Evolutionary conservation across 2,888 invertebrate genomes (phyloP).

Genomic region (Resseliella maxima): DNA sequence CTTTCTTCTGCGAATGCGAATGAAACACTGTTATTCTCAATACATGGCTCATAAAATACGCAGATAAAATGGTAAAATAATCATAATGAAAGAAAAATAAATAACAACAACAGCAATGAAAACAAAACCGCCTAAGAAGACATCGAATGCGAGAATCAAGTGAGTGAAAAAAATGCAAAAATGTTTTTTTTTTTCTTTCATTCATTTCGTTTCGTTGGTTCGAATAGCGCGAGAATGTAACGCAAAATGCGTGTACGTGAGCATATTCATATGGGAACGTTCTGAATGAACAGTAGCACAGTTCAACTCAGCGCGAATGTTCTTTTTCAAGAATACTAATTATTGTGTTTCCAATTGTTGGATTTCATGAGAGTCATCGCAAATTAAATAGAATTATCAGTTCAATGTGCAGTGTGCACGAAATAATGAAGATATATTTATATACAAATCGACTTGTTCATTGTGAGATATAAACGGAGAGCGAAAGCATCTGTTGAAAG

Average conservation of each 20-base stretch:
- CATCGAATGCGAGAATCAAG: neutral
- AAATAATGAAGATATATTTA: conserved; percentile 16
- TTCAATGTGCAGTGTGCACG: neutral
- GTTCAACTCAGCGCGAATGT: neutral
- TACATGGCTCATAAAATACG: conserved; percentile 35
- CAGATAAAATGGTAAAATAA: conserved; percentile 48
- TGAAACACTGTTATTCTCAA: conserved; percentile 20
- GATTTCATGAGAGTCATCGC: conserved; percentile 49
- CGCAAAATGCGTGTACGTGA: conserved; percentile 25
- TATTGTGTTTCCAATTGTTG: conserved; percentile 47
- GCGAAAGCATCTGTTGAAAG: neutral
- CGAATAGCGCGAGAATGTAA: neutral
- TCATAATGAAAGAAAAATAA: conserved; percentile 38
- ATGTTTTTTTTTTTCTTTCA: neutral
- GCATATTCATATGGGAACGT: conserved; percentile 29
- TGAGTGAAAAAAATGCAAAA: neutral
- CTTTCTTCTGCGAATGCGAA: too few species aligned
- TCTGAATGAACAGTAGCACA: conserved; percentile 45
- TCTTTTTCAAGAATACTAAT: conserved; percentile 5
- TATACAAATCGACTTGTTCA: neutral
- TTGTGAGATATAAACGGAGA: neutral
- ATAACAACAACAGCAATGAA: neutral
- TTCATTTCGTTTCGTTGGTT: neutral
- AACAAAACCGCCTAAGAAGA: neutral
- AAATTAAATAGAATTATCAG: conserved; percentile 51